These are phyloP conservation scores for Pseudoips prasinana DNA, from an alignment of 2,888 invertebrate genomes.

Conservation along the genomic window DNA sequence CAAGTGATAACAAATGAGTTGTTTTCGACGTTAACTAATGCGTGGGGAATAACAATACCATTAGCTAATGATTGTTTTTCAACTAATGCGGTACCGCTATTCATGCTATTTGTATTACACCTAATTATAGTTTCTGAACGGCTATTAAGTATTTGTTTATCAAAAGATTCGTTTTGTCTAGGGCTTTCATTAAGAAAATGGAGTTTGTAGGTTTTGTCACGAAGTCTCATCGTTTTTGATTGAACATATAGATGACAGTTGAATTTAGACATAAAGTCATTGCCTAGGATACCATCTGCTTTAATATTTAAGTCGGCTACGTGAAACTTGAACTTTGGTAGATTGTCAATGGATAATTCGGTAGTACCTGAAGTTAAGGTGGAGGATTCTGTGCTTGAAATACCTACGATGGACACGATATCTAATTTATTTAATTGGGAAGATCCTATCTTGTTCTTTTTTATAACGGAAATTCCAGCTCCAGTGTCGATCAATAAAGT, in stretches of 20 bases:
- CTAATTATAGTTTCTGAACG: constrained; percentile 1
- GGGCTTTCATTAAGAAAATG: neutral
- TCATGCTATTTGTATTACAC: neutral
- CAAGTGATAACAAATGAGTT: constrained; percentile 1
- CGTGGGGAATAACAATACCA: no score
- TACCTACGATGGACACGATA: constrained; percentile 4
- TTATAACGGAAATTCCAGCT: constrained; percentile 8
- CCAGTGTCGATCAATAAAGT: constrained; percentile 7
- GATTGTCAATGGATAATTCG: constrained; percentile 8
- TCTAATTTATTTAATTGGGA: constrained; percentile 1
- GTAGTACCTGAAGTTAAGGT: constrained; percentile 1
- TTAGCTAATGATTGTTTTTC: constrained; percentile 1
- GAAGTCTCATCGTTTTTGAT: constrained; percentile 4
- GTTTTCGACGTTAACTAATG: constrained; percentile 1
- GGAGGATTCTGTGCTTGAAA: constrained; percentile 3
- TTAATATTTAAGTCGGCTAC: constrained; percentile 12
- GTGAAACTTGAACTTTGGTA: constrained; percentile 10
- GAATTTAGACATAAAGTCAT: constrained; percentile 14
- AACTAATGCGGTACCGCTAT: no score
- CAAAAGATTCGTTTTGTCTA: neutral
- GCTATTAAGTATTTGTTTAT: neutral
- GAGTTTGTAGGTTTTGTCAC: neutral
- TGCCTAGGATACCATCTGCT: constrained; percentile 15
- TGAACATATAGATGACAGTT: constrained; percentile 5
- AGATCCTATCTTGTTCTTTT: constrained; percentile 4